Conservation (phyloP, 1,140 invertebrate species). For the Microvelia longipes region DNA sequence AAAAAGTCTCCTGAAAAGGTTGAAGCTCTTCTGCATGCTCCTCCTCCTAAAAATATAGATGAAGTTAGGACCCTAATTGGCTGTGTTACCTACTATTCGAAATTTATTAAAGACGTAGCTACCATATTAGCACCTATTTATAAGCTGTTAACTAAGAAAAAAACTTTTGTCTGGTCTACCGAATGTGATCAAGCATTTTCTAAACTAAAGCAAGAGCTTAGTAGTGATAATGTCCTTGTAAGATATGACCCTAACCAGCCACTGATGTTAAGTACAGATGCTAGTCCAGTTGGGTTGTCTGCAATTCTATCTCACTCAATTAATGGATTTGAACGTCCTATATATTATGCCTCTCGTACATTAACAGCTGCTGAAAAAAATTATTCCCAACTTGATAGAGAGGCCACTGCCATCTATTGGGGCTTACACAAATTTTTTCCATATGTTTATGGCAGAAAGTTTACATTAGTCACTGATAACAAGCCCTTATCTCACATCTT, state of each 20-base stretch:
- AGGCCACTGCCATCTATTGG: conserved; percentile 31
- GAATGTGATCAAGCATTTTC: neutral
- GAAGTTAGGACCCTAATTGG: too few relatives aligned
- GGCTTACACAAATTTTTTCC: conserved; percentile 28
- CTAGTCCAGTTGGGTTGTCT: neutral
- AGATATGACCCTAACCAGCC: neutral
- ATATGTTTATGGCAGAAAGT: conserved; percentile 15
- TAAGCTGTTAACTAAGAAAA: neutral
- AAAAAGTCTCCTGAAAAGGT: too few relatives aligned
- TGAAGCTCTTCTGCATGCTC: too few relatives aligned
- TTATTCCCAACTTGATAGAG: conserved; percentile 32
- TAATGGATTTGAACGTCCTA: conserved; percentile 27
- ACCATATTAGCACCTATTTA: too few relatives aligned
- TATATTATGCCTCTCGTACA: conserved; percentile 32
- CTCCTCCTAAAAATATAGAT: too few relatives aligned
- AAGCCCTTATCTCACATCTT: conserved; percentile 6
- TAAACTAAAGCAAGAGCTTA: neutral
- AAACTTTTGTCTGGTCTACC: neutral
- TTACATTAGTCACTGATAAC: conserved; percentile 12
- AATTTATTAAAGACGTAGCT: too few relatives aligned
- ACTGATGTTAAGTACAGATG: neutral
- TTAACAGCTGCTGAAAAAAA: conserved; percentile 23
- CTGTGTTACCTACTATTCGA: too few relatives aligned
- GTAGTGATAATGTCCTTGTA: neutral
- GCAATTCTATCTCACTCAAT: conserved; percentile 19